These are phyloP conservation scores for Lasiurus cinereus DNA, from an alignment of 2,113 vertebrate species.

Conservation along the genomic window DNA sequence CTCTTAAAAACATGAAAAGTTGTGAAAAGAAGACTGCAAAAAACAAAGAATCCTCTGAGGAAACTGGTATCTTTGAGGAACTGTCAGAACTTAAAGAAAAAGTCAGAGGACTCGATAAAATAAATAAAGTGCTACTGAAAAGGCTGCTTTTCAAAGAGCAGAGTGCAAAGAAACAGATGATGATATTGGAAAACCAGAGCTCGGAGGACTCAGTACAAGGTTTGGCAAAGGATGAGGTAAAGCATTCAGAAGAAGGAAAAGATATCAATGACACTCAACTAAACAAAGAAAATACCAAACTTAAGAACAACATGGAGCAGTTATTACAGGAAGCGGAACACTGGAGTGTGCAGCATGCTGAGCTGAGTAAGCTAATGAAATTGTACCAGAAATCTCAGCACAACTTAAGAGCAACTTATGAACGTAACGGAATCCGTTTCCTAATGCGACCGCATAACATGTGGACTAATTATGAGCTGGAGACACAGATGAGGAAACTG, in stretches of 20 bases:
- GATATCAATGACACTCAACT: background rate
- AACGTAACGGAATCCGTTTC: accelerated
- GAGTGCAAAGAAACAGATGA: background rate
- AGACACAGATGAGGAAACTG: conserved; percentile 60
- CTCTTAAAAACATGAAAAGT: background rate
- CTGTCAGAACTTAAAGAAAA: conserved; percentile 23
- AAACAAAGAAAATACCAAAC: background rate
- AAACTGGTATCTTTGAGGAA: background rate
- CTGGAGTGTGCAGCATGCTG: conserved; percentile 65
- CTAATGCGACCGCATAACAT: accelerated
- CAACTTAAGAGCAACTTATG: background rate
- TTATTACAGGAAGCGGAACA: conserved; percentile 67
- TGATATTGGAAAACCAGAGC: background rate
- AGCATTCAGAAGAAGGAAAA: background rate
- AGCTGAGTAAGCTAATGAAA: conserved; percentile 60
- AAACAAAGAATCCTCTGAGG: background rate
- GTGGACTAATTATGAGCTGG: background rate
- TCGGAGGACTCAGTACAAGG: background rate
- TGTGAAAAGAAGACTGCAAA: background rate
- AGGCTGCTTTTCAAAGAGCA: background rate
- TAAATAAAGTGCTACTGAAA: conserved; percentile 21
- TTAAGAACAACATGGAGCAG: conserved; percentile 66
- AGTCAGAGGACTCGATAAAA: background rate
- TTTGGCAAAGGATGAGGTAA: background rate
- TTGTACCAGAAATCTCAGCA: conserved; percentile 63